Evolutionary conservation across 2,888 invertebrate species (phyloP).

Genomic region (Archips crataeganus): DNA sequence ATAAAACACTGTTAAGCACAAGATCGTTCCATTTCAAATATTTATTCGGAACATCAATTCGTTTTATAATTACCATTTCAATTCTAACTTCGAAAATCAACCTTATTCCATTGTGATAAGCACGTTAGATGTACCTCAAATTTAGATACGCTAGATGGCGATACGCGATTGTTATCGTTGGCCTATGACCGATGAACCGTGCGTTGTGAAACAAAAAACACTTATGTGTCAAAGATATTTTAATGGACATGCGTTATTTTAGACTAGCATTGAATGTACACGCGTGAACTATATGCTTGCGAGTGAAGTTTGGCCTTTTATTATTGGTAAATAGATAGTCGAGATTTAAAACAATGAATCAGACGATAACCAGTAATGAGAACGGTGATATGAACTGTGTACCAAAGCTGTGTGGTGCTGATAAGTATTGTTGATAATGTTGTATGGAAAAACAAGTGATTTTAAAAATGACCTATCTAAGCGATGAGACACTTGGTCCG

Average conservation of each 20-base stretch:
- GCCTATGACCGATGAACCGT: slow-evolving; percentile 29
- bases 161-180: slow-evolving; percentile 36
- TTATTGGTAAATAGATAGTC: slow-evolving; percentile 33
- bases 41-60: slow-evolving; percentile 9
- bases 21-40: slow-evolving; percentile 24
- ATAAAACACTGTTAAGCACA: neutral
- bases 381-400: slow-evolving; percentile 5
- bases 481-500: too few relatives aligned
- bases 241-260: neutral
- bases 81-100: neutral
- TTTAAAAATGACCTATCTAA: neutral
- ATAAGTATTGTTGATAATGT: slow-evolving; percentile 5
- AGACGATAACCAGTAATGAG: slow-evolving; percentile 15
- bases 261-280: neutral
- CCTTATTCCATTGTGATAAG: slow-evolving; percentile 18
- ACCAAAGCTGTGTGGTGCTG: neutral
- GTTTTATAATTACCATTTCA: slow-evolving; percentile 13
- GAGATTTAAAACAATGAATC: slow-evolving; percentile 37
- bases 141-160: slow-evolving; percentile 38
- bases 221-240: neutral
- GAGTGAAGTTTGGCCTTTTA: slow-evolving; percentile 34
- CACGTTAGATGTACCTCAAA: slow-evolving; percentile 12
- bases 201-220: neutral
- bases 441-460: neutral
- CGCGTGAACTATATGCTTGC: slow-evolving; percentile 26